A percentile compares a stretch with the other conserved stretches of the same genome.
These are phyloP conservation scores for Petaurus breviceps DNA, from an alignment of 2,113 vertebrate genomes.

Conservation along the genomic window DNA sequence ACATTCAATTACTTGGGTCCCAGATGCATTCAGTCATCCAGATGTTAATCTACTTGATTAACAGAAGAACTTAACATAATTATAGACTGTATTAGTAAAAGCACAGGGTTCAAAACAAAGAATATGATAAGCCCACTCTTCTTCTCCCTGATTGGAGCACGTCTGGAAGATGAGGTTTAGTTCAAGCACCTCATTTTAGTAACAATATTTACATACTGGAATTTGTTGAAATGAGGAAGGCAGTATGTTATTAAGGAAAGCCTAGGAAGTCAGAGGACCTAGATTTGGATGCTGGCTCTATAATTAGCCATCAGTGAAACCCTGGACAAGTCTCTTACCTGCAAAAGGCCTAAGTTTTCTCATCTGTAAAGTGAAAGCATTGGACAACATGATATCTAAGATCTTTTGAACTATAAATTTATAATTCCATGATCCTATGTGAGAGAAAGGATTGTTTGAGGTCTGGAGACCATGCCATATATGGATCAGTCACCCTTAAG, in stretches of 20 bases:
- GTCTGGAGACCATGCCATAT: background rate
- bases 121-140: background rate
- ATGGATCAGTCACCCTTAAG: background rate
- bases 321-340: background rate
- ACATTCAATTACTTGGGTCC: background rate
- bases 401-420: background rate
- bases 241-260: background rate
- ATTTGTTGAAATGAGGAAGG: background rate
- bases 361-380: background rate
- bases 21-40: slow-evolving; percentile 33
- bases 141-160: background rate
- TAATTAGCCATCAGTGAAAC: background rate
- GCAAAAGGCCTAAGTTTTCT: background rate
- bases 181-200: background rate
- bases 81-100: background rate
- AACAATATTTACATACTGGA: background rate
- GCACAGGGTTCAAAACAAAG: background rate
- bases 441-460: background rate
- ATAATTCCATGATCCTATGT: background rate
- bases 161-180: background rate
- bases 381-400: background rate
- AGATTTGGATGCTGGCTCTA: background rate
- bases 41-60: background rate
- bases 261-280: background rate
- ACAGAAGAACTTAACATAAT: background rate